phyloP scores from a whole-genome alignment of 2,797 vertebrate species.

The Phalloptychus januarius region DNA sequence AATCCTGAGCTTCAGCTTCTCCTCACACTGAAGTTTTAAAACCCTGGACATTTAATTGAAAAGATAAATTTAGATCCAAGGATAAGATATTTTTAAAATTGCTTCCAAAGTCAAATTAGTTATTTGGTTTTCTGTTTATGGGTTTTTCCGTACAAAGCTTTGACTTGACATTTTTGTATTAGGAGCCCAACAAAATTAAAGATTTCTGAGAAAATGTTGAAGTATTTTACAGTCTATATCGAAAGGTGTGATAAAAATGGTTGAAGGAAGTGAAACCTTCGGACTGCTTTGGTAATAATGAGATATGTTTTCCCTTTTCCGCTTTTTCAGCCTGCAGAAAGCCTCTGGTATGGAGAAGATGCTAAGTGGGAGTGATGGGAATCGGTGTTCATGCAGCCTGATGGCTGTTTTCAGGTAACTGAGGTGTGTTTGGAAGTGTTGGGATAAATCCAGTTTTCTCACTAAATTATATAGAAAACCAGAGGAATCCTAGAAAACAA shows the following conservation, averaged over 20 bases:
- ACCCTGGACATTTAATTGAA: not conserved
- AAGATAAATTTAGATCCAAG: not conserved
- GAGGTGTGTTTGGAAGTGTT: slow-evolving; percentile 15
- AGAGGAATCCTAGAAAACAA: not conserved
- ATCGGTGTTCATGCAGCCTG: not conserved
- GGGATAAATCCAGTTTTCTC: not conserved
- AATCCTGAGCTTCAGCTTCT: not conserved
- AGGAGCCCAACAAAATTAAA: not conserved
- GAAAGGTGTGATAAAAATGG: not conserved
- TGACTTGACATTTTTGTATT: not conserved
- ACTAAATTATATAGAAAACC: not conserved
- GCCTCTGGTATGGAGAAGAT: not conserved
- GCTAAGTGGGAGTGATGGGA: not conserved
- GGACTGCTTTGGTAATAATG: not conserved
- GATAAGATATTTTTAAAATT: not conserved
- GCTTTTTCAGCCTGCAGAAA: not conserved
- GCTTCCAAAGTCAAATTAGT: not conserved
- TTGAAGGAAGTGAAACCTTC: not conserved
- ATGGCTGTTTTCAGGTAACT: slow-evolving; percentile 68
- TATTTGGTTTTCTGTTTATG: not conserved
- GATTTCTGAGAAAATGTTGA: not conserved
- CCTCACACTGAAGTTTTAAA: not conserved
- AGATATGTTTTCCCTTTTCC: not conserved
- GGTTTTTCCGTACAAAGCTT: not conserved
- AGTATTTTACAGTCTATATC: not conserved